Base-by-base conservation (phyloP, 2,888 invertebrate species). In the Phalera bucephala region DNA sequence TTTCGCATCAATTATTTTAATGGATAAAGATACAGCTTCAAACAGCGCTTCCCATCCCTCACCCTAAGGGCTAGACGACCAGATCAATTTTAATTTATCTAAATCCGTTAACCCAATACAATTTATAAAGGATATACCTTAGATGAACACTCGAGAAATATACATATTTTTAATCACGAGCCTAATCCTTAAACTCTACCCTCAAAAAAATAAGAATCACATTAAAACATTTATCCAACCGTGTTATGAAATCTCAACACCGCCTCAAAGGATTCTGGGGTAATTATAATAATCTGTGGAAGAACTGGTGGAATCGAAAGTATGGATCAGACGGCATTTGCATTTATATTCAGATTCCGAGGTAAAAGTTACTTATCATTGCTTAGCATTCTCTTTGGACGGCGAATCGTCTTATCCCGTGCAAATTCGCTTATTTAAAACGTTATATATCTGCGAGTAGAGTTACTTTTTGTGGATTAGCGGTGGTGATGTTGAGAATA, bases 261-360 rank as follows among this genome's bases (percentile, higher is more conserved):
- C 52, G 61, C 48, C 61, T 71, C 70, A 82, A 84, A 81, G 81
- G 80, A 82, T 85, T 83, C 64, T 53, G 68, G 64, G 64, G 55
- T 78, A 81, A 85, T 86, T 86, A 84, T 82, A 83, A 87, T 86
- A 86, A 85, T 85, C 84, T 76, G 65, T 73, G 70, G 78, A 81
- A 79, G 79, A 76, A 78, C 72, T 69, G 75, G 49, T 32, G 43
- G 48, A 72, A 82, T 83, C 80, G 80, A 75, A 81, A 81, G 79
- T 82, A 79, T 80, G 80, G 84, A 83, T 86, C 78, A 80, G 78
- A 58, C 65, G 61, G 72, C 58, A 82, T 86, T 87, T 78, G 75
- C 83, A 84, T 87, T 86, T 84, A 83, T 81, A 86, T 84, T 84
- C 83, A 73, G 75, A 77, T 76, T 78, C 71, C 52, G 71, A 74